Base-by-base conservation (phyloP, 1,140 invertebrate genomes). In the Drosophila insularis region DNA sequence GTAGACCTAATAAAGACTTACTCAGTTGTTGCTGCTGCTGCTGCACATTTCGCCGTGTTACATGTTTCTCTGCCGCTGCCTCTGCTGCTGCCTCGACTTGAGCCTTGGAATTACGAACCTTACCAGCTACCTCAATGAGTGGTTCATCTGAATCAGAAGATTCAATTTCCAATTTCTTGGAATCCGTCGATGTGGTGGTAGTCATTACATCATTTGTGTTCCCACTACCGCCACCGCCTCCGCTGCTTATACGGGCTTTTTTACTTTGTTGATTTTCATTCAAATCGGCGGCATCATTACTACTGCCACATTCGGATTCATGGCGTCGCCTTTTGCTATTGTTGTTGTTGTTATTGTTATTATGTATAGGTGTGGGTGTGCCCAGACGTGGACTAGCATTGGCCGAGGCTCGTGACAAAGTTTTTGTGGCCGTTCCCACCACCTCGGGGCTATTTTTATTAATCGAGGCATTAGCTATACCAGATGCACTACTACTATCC, bases 71-170 rank as follows among this genome's bases (percentile, higher is more conserved):
- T 58, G 91, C 86, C 6, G 71, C 14, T 14, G 61, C 27, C 71
- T 65, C 40, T 21, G 64, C 58, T 13, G 39, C 40, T 11, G 61
- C 71, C 40, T 84, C 85, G 21, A 82, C 76, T 14, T 80, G 79
- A 7, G 76, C 78, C 71, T 90, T 90, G 6, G 91, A 93, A 78
- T 94, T 94, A 14, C 94, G 92, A 67, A 94, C 94, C 92, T 96
- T 96, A 55, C 94, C 95, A 8, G 94, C 93, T 35, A 94, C 93
- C 81, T 95, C 95, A 74, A 95, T 95, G 21, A 96, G 92, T 55
- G 96, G 96, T 91, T 97, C 96, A 90, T 96, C 96, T 77, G 96
- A 96, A 76, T 96, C 96, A 23, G 95, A 96, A 17, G 94, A 94
- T 59, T 95, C 94, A 6, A 87, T 84, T 68, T 94, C 93, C 14